Percentiles rank a stretch among this genome's conserved stretches.
Evolutionary conservation across 2,888 invertebrate genomes (phyloP).

Genomic region (Thymelicus lineola): DNA sequence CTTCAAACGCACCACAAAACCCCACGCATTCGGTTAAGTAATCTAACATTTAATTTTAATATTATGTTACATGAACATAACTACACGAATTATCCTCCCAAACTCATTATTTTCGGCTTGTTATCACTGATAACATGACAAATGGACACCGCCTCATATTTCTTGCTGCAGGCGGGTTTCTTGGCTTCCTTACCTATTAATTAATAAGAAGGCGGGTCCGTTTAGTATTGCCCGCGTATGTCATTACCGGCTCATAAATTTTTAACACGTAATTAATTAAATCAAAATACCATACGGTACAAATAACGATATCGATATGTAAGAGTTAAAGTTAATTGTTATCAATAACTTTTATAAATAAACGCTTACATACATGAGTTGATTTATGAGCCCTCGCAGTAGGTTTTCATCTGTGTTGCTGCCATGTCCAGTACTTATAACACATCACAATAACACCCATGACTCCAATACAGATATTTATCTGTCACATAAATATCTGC

Average conservation of each 20-base stretch:
- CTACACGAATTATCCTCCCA: constrained; percentile 7
- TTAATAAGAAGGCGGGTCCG: constrained; percentile 66
- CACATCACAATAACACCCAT: no score
- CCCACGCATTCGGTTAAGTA: neutral
- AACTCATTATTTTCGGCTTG: constrained; percentile 47
- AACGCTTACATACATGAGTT: no score
- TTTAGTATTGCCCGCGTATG: constrained; percentile 28
- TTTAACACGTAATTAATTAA: constrained; percentile 44
- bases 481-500: no score
- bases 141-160: constrained; percentile 69
- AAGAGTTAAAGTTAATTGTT: neutral
- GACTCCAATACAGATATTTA: no score
- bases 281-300: constrained; percentile 13
- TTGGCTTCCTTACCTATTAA: constrained; percentile 70
- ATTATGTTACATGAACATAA: neutral
- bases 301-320: neutral
- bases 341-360: no score
- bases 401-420: no score
- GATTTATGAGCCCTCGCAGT: no score
- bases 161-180: constrained; percentile 62
- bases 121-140: constrained; percentile 73
- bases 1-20: neutral
- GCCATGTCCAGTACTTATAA: no score
- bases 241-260: constrained; percentile 25
- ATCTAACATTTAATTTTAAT: neutral